Conservation (phyloP, 2,113 vertebrate genomes). For the Columba janthina region DNA sequence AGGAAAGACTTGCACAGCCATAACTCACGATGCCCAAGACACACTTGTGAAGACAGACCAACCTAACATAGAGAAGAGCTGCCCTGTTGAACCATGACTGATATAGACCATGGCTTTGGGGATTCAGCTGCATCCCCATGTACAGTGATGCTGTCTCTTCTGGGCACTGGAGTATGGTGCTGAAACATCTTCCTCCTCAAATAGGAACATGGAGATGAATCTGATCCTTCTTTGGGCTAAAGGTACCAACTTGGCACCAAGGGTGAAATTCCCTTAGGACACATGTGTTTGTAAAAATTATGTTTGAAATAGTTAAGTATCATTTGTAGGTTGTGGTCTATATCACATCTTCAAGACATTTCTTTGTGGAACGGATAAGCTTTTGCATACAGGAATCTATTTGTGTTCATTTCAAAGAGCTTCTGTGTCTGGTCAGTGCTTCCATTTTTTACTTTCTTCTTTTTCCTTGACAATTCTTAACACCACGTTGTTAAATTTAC, state of each 20-base stretch:
- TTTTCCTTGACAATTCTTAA: neutral
- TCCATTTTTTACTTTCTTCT: neutral
- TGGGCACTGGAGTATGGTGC: rapidly evolving
- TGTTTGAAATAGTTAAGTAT: neutral
- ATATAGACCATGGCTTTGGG: neutral
- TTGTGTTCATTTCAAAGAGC: neutral
- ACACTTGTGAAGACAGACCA: neutral
- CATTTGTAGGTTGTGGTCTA: neutral
- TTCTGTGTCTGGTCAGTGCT: neutral
- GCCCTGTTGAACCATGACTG: neutral
- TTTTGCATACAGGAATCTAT: neutral
- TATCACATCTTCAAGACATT: neutral
- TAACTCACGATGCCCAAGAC: neutral
- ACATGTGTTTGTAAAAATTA: neutral
- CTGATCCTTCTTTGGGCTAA: neutral
- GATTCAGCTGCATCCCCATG: neutral
- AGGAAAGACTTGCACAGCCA: neutral
- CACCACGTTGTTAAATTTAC: neutral
- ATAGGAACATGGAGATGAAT: neutral
- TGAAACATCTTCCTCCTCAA: neutral
- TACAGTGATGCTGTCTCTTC: neutral
- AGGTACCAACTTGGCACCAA: neutral
- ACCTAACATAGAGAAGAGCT: neutral
- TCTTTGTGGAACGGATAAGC: neutral
- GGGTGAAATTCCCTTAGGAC: neutral